Conservation (phyloP, 2,113 vertebrate genomes). For the Plecturocebus donacophilus region DNA sequence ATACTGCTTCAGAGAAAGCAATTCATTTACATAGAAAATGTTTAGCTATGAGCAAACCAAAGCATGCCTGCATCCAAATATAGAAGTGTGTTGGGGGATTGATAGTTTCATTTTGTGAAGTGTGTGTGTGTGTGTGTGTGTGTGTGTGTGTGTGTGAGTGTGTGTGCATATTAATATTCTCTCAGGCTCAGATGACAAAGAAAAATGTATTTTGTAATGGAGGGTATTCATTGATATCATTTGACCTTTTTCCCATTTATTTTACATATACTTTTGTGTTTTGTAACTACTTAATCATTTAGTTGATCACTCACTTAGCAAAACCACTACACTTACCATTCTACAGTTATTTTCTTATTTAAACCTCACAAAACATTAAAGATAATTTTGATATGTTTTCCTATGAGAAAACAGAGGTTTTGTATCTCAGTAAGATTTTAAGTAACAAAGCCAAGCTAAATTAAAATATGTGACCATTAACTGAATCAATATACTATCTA, state of each 20-base stretch:
- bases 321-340: not conserved
- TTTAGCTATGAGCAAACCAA: slow-evolving; percentile 66
- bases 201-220: not conserved
- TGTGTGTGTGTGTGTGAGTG: not conserved
- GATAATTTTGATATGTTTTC: not conserved
- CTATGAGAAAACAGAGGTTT: not conserved
- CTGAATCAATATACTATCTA: not conserved
- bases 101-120: slow-evolving; percentile 29
- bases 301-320: not conserved
- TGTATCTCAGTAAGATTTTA: not conserved
- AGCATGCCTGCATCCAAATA: slow-evolving; percentile 51
- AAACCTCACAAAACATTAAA: not conserved
- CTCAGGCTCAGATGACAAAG: not conserved
- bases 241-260: slow-evolving; percentile 6
- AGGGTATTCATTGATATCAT: not conserved
- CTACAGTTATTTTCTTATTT: not conserved
- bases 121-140: not conserved
- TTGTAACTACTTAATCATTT: not conserved
- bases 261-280: not conserved
- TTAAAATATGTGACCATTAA: not conserved
- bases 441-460: not conserved
- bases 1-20: slow-evolving; percentile 69
- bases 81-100: slow-evolving; percentile 56
- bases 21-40: slow-evolving; percentile 78
- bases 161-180: not conserved